Base-by-base conservation (phyloP, 1,140 invertebrate genomes). In the Rhopalosiphum maidis region DNA sequence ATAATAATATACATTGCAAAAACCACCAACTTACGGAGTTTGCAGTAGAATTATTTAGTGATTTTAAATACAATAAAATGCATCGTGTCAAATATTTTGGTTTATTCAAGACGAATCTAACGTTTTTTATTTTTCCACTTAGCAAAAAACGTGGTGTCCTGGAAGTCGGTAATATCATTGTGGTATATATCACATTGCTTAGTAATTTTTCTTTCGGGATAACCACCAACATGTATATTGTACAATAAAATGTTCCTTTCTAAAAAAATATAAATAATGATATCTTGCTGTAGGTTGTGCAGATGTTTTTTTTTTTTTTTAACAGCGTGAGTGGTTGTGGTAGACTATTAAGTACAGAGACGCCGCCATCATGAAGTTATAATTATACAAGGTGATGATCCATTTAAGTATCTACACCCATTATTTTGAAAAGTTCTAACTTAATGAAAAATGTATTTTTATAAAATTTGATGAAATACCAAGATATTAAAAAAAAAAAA, bases 61-160 rank as follows among this genome's bases (percentile, higher is more conserved):
- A 77, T n/a, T 77, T 77, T 77, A n/a, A 18, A 77, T n/a, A n/a
- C 60, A n/a, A 77, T 77, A 77, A 77, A 77, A 77, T 77, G 30
- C 30, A 15, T 77, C 18, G 4, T 4, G 15, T n/a, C 1, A 1
- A 77, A 77, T n/a, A 77, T 35, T 77, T 77, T n/a, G 30, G 15
- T n/a, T n/a, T n/a, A 77, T 5, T n/a, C 5, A 77, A 18, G 5
- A 77, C 30, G 5, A 35, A n/a, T 77, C 11, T 6, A 5, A 77
- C 11, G 30, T 9, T 25, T 77, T 77, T 77, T 18, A 18, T 77
- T 77, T 77, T 68, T 77, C 18, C 30, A n/a, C n/a, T 77, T n/a
- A 18, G 15, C 15, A n/a, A 77, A n/a, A 68, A 1, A 18, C 60
- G 6, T n/a, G 30, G 30, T 77, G 2, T 30, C 60, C 30, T 68